These are phyloP conservation scores for Hymenochirus boettgeri DNA, from an alignment of 2,113 vertebrate species.

Conservation along the genomic window DNA sequence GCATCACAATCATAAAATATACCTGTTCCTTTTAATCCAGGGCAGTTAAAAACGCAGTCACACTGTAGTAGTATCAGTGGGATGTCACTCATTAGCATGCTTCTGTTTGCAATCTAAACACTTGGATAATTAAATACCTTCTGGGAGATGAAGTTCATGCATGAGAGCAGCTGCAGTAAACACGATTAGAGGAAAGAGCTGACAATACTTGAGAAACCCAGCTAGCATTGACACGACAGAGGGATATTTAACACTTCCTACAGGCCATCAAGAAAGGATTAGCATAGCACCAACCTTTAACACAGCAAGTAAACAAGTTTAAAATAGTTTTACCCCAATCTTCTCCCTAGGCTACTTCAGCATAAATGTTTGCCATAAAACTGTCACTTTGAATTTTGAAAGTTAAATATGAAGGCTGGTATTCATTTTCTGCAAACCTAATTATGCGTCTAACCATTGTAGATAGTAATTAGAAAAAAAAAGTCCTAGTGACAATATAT, in stretches of 20 bases:
- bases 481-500: constrained; percentile 13
- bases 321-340: not conserved
- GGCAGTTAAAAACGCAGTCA: no score
- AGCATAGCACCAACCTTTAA: constrained; percentile 3
- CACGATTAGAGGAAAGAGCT: constrained; percentile 1
- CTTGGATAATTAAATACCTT: constrained; percentile 1
- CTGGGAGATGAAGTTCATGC: not conserved
- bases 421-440: constrained; percentile 28
- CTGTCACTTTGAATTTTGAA: constrained; percentile 5
- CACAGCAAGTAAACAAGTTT: not conserved
- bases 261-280: constrained; percentile 1
- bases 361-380: constrained; percentile 6
- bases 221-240: not conserved
- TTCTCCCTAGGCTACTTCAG: not conserved
- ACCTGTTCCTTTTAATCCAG: no score
- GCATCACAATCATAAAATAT: no score
- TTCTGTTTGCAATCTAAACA: constrained; percentile 1
- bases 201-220: not conserved
- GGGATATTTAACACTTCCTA: constrained; percentile 2
- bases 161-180: constrained; percentile 1
- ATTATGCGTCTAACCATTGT: constrained; percentile 24
- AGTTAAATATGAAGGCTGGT: constrained; percentile 24
- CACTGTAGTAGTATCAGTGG: not conserved
- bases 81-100: not conserved
- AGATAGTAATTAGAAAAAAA: constrained; percentile 18